Percentiles rank a stretch among this genome's conserved stretches.
Conservation (phyloP, 2,113 vertebrate species). For the Nycticryphes semicollaris region DNA sequence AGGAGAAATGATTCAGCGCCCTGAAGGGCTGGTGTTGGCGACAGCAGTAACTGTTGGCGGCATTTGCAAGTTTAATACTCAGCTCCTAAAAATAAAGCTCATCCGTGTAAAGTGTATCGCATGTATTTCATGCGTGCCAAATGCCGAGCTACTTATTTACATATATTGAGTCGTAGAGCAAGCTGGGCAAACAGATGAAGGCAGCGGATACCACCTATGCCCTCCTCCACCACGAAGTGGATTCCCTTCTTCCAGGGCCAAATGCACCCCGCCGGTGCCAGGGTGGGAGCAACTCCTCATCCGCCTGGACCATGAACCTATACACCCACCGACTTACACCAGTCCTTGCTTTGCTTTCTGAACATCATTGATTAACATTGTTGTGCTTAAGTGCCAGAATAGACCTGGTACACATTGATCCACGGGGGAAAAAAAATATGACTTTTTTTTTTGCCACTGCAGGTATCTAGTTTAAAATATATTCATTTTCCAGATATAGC, state of each 20-base stretch:
- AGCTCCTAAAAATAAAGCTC: neutral
- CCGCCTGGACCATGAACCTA: accelerated
- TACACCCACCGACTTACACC: no score
- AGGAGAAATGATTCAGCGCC: neutral
- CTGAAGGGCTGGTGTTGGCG: neutral
- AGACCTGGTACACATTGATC: neutral
- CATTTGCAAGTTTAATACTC: neutral
- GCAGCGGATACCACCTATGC: no score
- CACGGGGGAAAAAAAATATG: neutral
- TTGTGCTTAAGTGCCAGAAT: neutral
- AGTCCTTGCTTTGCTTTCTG: neutral
- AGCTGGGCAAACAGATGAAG: neutral
- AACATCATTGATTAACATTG: neutral
- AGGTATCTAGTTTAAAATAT: neutral
- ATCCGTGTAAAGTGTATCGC: accelerated
- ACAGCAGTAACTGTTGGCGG: neutral
- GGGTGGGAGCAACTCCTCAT: neutral
- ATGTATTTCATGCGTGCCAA: neutral
- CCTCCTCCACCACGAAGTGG: neutral
- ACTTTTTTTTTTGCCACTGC: neutral
- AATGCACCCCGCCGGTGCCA: neutral
- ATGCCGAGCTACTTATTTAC: neutral
- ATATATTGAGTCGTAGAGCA: neutral
- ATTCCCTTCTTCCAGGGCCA: neutral
- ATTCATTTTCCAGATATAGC: neutral